Evolutionary conservation across 2,113 vertebrate genomes (phyloP).

Genomic region (Proterorhinus semilunaris): DNA sequence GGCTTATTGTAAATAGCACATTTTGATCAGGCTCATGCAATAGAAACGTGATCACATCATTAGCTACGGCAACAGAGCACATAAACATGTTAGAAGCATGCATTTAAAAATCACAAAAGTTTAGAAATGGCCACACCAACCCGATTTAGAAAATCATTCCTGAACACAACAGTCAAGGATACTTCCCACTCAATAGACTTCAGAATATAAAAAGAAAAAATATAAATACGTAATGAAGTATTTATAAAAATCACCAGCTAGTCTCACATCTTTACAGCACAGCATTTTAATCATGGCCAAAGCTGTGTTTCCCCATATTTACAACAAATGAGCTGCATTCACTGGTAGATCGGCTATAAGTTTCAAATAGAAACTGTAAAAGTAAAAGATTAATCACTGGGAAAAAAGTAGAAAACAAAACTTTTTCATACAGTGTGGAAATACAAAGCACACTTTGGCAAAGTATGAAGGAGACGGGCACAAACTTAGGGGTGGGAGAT

Average conservation of each 20-base stretch:
- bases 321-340: not conserved
- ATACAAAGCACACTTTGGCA: too few relatives aligned
- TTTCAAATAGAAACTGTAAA: too few relatives aligned
- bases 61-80: constrained; percentile 20
- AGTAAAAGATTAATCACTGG: too few relatives aligned
- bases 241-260: not conserved
- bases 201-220: not conserved
- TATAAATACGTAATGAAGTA: not conserved
- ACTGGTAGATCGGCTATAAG: not conserved
- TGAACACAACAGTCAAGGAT: constrained; percentile 35
- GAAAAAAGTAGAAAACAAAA: too few relatives aligned
- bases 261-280: not conserved
- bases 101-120: constrained; percentile 26
- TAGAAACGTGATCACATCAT: constrained; percentile 20
- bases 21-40: constrained; percentile 39
- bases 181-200: constrained; percentile 45
- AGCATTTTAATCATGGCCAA: not conserved
- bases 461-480: too few relatives aligned
- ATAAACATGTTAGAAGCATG: constrained; percentile 44
- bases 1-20: constrained; percentile 27
- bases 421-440: too few relatives aligned
- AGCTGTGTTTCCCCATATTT: not conserved
- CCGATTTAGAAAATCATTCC: constrained; percentile 35
- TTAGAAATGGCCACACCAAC: constrained; percentile 18
- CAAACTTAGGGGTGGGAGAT: too few relatives aligned